Percentiles rank a stretch among this genome's conserved stretches.
These are phyloP conservation scores for Neoscelio sp. DNA, from an alignment of 2,888 invertebrate genomes.

Conservation along the genomic window DNA sequence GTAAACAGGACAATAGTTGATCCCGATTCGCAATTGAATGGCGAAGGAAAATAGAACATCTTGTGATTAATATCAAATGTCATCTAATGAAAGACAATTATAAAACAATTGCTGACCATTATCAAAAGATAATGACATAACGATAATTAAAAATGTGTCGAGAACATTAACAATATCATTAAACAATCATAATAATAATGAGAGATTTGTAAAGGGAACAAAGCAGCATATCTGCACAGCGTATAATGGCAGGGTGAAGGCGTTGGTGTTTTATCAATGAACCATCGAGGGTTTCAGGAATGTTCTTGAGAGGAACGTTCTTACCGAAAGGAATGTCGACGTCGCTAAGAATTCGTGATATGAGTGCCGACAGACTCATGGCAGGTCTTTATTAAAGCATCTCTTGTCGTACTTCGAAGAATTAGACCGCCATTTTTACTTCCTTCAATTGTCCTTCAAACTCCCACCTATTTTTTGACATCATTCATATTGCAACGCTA, in stretches of 20 bases:
- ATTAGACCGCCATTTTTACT: constrained; percentile 68
- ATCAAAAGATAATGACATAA: no score
- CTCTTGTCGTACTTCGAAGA: constrained; percentile 61
- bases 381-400: constrained; percentile 69
- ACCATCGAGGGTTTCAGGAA: constrained; percentile 70
- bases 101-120: no score
- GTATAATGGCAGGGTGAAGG: constrained; percentile 45
- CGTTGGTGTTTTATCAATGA: constrained; percentile 71
- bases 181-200: constrained; percentile 18
- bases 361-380: constrained; percentile 72
- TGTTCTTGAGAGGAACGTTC: constrained; percentile 69
- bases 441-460: constrained; percentile 51
- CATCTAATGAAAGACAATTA: no score
- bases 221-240: constrained; percentile 37
- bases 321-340: constrained; percentile 73
- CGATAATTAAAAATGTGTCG: no score
- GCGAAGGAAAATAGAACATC: no score
- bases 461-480: constrained; percentile 32
- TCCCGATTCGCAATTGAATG: no score
- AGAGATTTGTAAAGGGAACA: constrained; percentile 35
- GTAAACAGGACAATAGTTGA: no score
- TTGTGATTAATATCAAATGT: no score
- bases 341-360: constrained; percentile 80
- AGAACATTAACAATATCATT: not conserved
- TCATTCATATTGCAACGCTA: constrained; percentile 25